phyloP scores from a whole-genome alignment of 2,888 invertebrate genomes.

The Gymnocheta viridis region DNA sequence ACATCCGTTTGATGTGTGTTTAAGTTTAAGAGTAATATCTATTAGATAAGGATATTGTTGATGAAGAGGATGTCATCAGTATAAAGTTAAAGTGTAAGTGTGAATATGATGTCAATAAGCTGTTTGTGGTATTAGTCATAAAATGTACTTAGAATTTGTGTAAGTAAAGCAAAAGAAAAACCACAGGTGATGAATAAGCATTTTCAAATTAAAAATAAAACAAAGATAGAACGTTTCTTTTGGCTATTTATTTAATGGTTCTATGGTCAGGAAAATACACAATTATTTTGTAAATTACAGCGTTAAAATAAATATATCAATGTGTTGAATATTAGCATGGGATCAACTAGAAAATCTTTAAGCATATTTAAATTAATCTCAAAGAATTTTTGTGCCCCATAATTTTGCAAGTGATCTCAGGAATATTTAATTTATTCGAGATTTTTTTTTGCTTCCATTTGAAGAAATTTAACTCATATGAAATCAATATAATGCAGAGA shows the following conservation, averaged over 20 bases:
- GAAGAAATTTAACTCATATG: no score
- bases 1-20: constrained; percentile 54
- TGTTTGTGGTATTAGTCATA: constrained; percentile 71
- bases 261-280: no score
- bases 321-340: no score
- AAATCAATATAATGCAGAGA: no score
- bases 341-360: no score
- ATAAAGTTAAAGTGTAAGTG: constrained; percentile 30
- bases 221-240: neutral
- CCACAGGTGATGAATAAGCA: constrained; percentile 59
- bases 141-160: constrained; percentile 71
- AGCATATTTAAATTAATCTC: no score
- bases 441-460: no score
- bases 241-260: neutral
- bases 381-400: no score
- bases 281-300: no score
- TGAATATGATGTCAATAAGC: constrained; percentile 74
- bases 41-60: constrained; percentile 45
- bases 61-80: constrained; percentile 23
- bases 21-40: constrained; percentile 15
- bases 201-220: constrained; percentile 39
- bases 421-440: no score
- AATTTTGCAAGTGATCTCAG: no score
- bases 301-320: no score
- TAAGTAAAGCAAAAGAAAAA: constrained; percentile 57